A percentile compares a stretch with the other conserved stretches of the same genome.
phyloP scores from a whole-genome alignment of 2,113 vertebrate species.

The Elachura formosa region DNA sequence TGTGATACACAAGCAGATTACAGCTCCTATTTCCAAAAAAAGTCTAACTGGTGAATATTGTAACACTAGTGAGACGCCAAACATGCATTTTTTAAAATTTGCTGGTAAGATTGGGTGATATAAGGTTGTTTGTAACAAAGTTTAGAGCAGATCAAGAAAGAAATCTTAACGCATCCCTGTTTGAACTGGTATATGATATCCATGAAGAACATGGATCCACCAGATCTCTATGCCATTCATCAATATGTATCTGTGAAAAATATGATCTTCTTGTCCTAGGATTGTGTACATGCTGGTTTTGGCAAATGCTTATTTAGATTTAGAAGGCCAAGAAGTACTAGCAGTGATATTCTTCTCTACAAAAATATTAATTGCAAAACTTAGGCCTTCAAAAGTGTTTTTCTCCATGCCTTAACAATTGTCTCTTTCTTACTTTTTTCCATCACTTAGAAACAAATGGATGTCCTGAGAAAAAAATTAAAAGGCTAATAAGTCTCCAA shows the following conservation, averaged over 20 bases:
- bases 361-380: background rate
- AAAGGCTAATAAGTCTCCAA: background rate
- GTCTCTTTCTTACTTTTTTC: background rate
- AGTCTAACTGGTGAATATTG: background rate
- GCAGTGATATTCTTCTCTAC: background rate
- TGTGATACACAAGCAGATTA: background rate
- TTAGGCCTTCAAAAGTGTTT: background rate
- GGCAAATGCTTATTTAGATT: background rate
- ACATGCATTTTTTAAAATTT: background rate
- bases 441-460: background rate
- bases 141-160: background rate
- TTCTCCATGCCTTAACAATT: background rate
- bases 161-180: background rate
- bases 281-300: background rate
- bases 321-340: background rate
- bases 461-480: background rate
- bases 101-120: background rate
- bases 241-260: background rate
- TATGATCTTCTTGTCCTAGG: background rate
- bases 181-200: fast-evolving
- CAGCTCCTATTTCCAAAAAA: background rate
- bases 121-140: background rate
- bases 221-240: background rate
- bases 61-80: background rate
- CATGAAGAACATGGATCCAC: background rate